These are phyloP conservation scores for Oryzias sinensis DNA, from an alignment of 2,797 vertebrate species.

Conservation along the genomic window DNA sequence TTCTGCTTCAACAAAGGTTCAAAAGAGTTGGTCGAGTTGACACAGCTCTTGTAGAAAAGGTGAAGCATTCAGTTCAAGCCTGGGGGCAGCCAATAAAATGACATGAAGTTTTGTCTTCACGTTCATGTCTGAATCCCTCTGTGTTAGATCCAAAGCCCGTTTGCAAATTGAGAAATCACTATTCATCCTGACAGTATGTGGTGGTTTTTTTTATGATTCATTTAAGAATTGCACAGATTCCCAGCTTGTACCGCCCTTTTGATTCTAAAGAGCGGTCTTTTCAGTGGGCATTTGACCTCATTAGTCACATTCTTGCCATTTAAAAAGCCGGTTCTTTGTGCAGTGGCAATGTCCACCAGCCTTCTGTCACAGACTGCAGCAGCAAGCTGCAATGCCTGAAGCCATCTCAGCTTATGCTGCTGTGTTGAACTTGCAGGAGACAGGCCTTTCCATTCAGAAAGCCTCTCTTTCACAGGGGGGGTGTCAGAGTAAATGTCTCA, in stretches of 20 bases:
- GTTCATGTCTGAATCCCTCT: constrained; percentile 48
- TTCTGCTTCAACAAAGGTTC: constrained; percentile 37
- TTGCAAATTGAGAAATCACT: constrained; percentile 31
- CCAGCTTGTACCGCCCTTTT: constrained; percentile 26
- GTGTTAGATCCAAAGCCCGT: constrained; percentile 37
- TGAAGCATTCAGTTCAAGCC: constrained; percentile 51
- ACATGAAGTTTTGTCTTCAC: constrained; percentile 39
- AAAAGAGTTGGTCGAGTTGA: constrained; percentile 36
- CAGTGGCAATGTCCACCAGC: constrained; percentile 51
- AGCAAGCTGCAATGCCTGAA: constrained; percentile 51
- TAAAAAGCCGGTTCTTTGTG: constrained; percentile 70
- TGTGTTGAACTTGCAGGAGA: constrained; percentile 64
- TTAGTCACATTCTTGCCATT: constrained; percentile 65
- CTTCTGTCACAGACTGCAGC: constrained; percentile 41
- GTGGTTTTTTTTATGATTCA: constrained; percentile 51
- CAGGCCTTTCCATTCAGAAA: constrained; percentile 62
- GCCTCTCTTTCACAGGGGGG: constrained; percentile 37
- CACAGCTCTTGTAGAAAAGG: constrained; percentile 45
- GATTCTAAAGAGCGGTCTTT: constrained; percentile 44
- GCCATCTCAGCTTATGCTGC: constrained; percentile 67
- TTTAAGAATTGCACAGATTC: constrained; percentile 27
- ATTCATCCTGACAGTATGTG: constrained; percentile 36
- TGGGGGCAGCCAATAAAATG: constrained; percentile 32
- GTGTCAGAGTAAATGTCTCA: constrained; percentile 20
- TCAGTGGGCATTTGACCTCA: constrained; percentile 64